These are phyloP conservation scores for Drosophila neutralis DNA, from an alignment of 2,888 invertebrate genomes.

Conservation along the genomic window DNA sequence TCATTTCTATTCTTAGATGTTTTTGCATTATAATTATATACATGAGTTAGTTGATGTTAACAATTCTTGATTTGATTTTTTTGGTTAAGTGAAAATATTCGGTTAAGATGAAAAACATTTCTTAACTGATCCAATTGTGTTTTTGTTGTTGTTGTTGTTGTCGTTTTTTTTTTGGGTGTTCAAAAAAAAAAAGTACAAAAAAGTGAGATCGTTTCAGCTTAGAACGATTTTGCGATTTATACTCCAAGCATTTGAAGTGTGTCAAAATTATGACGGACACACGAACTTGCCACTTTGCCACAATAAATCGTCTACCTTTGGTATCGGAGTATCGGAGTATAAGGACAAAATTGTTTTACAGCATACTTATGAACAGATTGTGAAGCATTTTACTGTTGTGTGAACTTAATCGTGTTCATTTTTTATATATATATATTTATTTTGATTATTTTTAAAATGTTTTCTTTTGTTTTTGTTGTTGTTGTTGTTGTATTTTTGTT, in stretches of 20 bases:
- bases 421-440: conserved; percentile 30
- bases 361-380: conserved; percentile 32
- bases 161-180: neutral
- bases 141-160: conserved; percentile 1
- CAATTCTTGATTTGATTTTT: conserved; percentile 57
- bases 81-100: conserved; percentile 35
- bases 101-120: conserved; percentile 20
- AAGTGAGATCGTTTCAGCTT: neutral
- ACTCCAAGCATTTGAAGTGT: neutral
- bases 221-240: neutral
- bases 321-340: neutral
- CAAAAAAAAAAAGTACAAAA: neutral
- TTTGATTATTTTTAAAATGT: conserved; percentile 30
- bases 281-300: no score
- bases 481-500: conserved; percentile 51
- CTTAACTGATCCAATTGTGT: conserved; percentile 21
- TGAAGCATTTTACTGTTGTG: conserved; percentile 23
- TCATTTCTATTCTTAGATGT: conserved; percentile 51
- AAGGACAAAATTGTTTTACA: conserved; percentile 28
- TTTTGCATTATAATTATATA: conserved; percentile 61
- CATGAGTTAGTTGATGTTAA: conserved; percentile 83
- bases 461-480: conserved; percentile 5
- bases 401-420: conserved; percentile 9
- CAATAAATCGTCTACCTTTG: neutral
- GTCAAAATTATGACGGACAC: neutral